Percentiles rank a stretch among this genome's conserved stretches.
phyloP scores from a whole-genome alignment of 2,797 vertebrate genomes.

The Chaetodon trifasciatus region DNA sequence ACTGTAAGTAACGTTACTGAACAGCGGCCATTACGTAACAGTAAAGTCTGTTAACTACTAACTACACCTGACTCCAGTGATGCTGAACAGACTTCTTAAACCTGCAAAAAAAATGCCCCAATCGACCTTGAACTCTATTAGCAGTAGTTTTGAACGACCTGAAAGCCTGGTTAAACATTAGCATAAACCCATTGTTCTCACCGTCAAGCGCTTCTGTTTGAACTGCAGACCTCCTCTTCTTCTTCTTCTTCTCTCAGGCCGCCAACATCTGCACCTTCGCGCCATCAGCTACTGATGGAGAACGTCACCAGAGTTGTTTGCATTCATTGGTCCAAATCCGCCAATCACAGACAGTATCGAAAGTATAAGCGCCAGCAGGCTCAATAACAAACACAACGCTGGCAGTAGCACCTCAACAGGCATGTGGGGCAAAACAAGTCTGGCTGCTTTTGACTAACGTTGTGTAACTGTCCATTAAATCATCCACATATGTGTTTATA shows the following conservation, averaged over 20 bases:
- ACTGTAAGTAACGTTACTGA: background rate
- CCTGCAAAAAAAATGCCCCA: too few species aligned
- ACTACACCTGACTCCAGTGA: background rate
- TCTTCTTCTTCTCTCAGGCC: conserved; percentile 35
- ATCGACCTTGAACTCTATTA: background rate
- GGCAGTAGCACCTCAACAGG: background rate
- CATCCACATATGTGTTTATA: background rate
- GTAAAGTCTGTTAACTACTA: background rate
- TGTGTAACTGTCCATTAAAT: background rate
- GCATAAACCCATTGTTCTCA: conserved; percentile 68
- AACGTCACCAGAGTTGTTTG: conserved; percentile 21
- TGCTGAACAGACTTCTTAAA: background rate
- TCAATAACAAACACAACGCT: conserved; percentile 14
- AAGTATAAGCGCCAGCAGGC: conserved; percentile 19
- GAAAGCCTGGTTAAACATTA: conserved; percentile 29
- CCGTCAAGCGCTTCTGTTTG: conserved; percentile 62
- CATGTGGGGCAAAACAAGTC: background rate
- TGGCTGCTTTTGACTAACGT: background rate
- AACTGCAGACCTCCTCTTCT: conserved; percentile 17
- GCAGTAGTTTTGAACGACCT: background rate
- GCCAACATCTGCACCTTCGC: conserved; percentile 74
- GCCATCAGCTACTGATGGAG: conserved; percentile 44
- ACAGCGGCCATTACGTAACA: conserved; percentile 7
- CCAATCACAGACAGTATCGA: conserved; percentile 61
- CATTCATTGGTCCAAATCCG: conserved; percentile 64